Percentiles rank a stretch among this genome's conserved stretches.
phyloP scores from a whole-genome alignment of 2,888 invertebrate genomes.

The Caenorhabditis angaria region DNA sequence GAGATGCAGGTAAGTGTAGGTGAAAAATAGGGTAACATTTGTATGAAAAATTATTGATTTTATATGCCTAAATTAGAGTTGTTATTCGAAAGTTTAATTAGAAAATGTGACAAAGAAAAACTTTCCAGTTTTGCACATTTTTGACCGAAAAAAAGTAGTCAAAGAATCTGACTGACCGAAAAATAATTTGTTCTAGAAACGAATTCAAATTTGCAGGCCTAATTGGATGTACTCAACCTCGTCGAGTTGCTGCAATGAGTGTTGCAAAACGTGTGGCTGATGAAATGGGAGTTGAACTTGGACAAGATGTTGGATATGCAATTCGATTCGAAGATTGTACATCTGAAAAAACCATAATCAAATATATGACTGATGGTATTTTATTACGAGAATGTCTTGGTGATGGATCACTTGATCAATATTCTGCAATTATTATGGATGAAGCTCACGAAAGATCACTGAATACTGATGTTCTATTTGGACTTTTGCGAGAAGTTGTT shows the following conservation, averaged over 20 bases:
- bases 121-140: too few relatives aligned
- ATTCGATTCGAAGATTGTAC: constrained; percentile 99
- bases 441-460: constrained; percentile 98
- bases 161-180: too few relatives aligned
- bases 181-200: background rate
- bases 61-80: too few relatives aligned
- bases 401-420: constrained; percentile 94
- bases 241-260: constrained; percentile 96
- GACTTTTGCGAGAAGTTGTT: constrained; percentile 79
- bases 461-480: constrained; percentile 97
- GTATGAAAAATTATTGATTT: background rate
- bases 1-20: constrained; percentile 26
- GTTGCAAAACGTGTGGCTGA: constrained; percentile 98
- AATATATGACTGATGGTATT: constrained; percentile 99
- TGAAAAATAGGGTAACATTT: background rate
- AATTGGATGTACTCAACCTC: constrained; percentile 97
- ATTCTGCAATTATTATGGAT: constrained; percentile 98
- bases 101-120: too few relatives aligned
- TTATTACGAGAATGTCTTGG: constrained; percentile 91
- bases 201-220: constrained; percentile 76
- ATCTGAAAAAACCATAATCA: constrained; percentile 75
- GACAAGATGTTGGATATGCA: constrained; percentile 84
- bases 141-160: too few relatives aligned
- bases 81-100: too few relatives aligned
- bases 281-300: constrained; percentile 86